Base-by-base conservation (phyloP, 2,113 vertebrate genomes). In the Atherinomorus stipes region DNA sequence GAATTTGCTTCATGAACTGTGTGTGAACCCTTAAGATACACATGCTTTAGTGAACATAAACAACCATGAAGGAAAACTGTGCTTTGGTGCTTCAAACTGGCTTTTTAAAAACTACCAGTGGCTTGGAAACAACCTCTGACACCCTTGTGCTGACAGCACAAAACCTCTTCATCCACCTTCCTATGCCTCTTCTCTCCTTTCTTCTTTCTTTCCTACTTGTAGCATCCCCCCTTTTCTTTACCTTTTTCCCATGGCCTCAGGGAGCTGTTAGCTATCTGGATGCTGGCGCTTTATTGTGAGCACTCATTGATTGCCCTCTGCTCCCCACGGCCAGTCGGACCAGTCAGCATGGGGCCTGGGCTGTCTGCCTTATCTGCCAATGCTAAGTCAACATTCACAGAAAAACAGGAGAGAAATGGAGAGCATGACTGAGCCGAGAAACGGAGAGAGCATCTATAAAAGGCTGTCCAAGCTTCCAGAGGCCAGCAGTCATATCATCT, bases 251-350 rank as follows among this genome's bases (percentile, higher is more conserved):
- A 62, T 90, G 88, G 93, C 94, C 94, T 93, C 86, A 75, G 94
- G 94, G 94, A 94, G 92, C 93, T 91, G 92, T 94, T 94, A 94
- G 92, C 90, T 92, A 87, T 94, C 91, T 92, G 91, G 91, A 92
- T 85, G 92, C 87, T 89, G 90, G 87, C 77, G 80, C 90, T 92
- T 92, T 92, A 92, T 94, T 93, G 93, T 94, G 92, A 93, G 87
- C 87, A 81, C 86, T 91, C 93, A 94, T 94, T 93, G 93, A 94
- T 94, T 92, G 90, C 91, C 88, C 91, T 92, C 84, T 86, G 88
- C 92, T 91, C 90, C 88, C 89, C 90, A 89, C 92, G 92, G 91
- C 90, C 89, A 83, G 90, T 81, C 84, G 58, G 88, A 76, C 89
- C 86, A 85, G 91, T 90, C 93, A 93, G 93, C 92, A 89, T 88